A percentile compares a stretch with the other conserved stretches of the same genome.
Evolutionary conservation across 2,888 invertebrate species (phyloP).

Genomic region (Phalera bucephala): DNA sequence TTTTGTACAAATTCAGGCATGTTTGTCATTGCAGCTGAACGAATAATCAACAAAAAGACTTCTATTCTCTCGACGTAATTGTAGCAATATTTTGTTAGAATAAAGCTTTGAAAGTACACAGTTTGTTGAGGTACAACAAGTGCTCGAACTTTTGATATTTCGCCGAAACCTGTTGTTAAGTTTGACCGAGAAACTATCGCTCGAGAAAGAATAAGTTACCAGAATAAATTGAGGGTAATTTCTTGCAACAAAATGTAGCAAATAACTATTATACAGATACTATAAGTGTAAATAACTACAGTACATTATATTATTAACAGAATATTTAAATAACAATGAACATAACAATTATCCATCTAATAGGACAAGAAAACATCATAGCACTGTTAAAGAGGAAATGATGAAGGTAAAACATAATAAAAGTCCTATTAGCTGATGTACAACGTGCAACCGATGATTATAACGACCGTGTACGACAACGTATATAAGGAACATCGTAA

Average conservation of each 20-base stretch:
- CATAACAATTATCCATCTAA: too few species aligned
- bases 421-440: constrained; percentile 6
- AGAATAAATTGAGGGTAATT: constrained; percentile 6
- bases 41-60: too few species aligned
- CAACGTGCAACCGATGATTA: constrained; percentile 14
- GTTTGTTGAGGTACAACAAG: constrained; percentile 19
- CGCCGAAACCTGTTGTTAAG: constrained; percentile 12
- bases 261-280: too few species aligned
- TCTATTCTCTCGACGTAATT: constrained; percentile 4
- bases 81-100: constrained; percentile 7
- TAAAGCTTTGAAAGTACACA: constrained; percentile 13
- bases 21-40: too few species aligned
- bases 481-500: constrained; percentile 17
- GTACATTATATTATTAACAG: too few species aligned
- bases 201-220: constrained; percentile 10
- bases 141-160: constrained; percentile 11
- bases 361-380: too few species aligned
- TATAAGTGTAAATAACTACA: too few species aligned
- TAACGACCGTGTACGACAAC: constrained; percentile 8
- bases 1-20: too few species aligned
- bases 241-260: too few species aligned
- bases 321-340: too few species aligned
- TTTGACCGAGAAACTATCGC: constrained; percentile 19
- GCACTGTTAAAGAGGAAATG: too few species aligned
- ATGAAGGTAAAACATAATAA: constrained; percentile 7